Base-by-base conservation (phyloP, 1,140 invertebrate genomes). In the Zophobas morio region DNA sequence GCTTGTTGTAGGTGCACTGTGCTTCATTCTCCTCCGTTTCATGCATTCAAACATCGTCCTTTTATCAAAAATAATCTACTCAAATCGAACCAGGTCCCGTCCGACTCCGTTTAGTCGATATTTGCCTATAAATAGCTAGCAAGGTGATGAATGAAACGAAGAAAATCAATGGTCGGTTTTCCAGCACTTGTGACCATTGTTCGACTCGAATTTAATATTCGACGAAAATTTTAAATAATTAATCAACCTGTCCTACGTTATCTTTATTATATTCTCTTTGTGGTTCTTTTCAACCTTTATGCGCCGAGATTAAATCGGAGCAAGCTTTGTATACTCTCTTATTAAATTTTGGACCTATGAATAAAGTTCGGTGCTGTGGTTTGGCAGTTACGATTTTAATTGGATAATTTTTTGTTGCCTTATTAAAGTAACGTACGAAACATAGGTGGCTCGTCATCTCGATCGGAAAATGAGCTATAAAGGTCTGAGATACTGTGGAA, bases 241-340 rank as follows among this genome's bases (percentile, higher is more conserved):
- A 56, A 56, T 56, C 20, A 56, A 56, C 54, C 1, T 56, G 54
- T 33, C 54, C 34, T 33, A 56, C 33, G 32, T 34, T 34, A 56
- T 56, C 54, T 56, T 56, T 6, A 34, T 56, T 56, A 56, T 56
- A 56, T 33, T 56, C 1, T 33, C 54, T 56, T 56, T 56, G 54
- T 56, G 54, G 54, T 56, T 56, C 54, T 56, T 56, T 56, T 56
- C 34, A 35, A 56, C 1, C 54, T 56, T 56, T 56, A 34, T 56
- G 34, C 54, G 54, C 34, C 54, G 54, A 35, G 34, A 56, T 56
- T 56, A 56, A 56, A 33, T 56, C 32, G 20, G 20, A 35, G 32
- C 54, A 35, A 56, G 54, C 54, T 56, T 56, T 56, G 54, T 56
- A 56, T 33, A 46, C 20, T 32, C 34, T n/a, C 54, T 56, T 56